Evolutionary conservation across 2,888 invertebrate species (phyloP).

Genomic region (Entomobrya multifasciata): DNA sequence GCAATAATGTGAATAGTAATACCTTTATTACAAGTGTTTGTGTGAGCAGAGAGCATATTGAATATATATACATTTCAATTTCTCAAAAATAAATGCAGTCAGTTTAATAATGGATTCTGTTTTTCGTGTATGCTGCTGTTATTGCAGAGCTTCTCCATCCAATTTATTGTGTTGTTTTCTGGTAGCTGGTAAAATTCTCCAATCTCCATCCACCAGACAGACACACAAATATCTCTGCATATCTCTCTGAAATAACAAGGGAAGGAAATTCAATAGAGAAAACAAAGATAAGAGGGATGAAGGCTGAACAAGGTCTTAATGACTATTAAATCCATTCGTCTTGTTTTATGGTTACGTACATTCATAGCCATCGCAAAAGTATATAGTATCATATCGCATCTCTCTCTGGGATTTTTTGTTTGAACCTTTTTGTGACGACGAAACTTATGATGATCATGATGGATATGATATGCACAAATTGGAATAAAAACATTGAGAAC

Average conservation of each 20-base stretch:
- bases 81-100: not conserved
- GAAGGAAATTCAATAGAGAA: conserved; percentile 53
- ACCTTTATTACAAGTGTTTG: not conserved
- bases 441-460: conserved; percentile 11
- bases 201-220: not conserved
- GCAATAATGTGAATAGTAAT: conserved; percentile 7
- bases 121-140: too few species aligned
- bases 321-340: conserved; percentile 73
- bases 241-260: conserved; percentile 6
- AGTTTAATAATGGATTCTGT: not conserved
- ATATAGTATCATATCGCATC: too few species aligned
- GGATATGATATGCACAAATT: conserved; percentile 20
- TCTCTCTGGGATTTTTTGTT: conserved; percentile 11
- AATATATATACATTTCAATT: not conserved
- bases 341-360: conserved; percentile 64
- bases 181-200: not conserved
- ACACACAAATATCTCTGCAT: not conserved
- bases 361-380: not conserved
- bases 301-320: conserved; percentile 74
- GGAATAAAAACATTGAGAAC: conserved; percentile 14
- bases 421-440: conserved; percentile 43
- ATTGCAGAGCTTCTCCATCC: conserved; percentile 8
- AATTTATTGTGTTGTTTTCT: conserved; percentile 35
- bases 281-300: conserved; percentile 55
- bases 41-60: not conserved